Conservation (phyloP, 2,888 invertebrate species). For the Seladonia tumulorum region DNA sequence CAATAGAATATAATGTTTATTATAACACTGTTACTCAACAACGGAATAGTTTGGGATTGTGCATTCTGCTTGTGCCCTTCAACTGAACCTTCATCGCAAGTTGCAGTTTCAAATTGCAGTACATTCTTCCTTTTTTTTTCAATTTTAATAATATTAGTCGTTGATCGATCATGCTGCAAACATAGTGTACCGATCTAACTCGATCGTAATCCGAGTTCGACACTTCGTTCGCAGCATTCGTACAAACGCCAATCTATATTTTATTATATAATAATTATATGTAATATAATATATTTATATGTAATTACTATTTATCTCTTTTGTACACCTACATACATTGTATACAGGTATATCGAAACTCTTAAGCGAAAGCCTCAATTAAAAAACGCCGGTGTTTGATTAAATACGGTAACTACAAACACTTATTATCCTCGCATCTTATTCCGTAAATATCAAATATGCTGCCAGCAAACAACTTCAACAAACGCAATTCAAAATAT, state of each 20-base stretch:
- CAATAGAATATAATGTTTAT: constrained; percentile 80
- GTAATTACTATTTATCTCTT: constrained; percentile 67
- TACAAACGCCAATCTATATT: constrained; percentile 49
- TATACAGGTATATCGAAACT: constrained; percentile 62
- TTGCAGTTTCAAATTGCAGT: constrained; percentile 66
- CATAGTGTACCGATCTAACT: constrained; percentile 43
- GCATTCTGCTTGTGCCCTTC: constrained; percentile 78
- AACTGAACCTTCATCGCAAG: constrained; percentile 69
- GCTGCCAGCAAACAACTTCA: neutral
- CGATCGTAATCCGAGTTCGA: constrained; percentile 28
- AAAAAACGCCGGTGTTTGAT: constrained; percentile 56
- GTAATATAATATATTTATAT: constrained; percentile 60
- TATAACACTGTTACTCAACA: constrained; percentile 78
- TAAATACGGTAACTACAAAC: constrained; percentile 60
- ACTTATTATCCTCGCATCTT: constrained; percentile 45
- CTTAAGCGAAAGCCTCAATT: constrained; percentile 66
- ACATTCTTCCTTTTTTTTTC: constrained; percentile 33
- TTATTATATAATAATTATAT: constrained; percentile 58
- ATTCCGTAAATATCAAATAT: constrained; percentile 42
- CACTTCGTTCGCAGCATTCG: constrained; percentile 56
- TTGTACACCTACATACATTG: constrained; percentile 75
- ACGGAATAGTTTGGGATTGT: constrained; percentile 77
- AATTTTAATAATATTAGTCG: constrained; percentile 46
- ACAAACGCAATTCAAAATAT: constrained; percentile 17
- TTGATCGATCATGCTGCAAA: constrained; percentile 49